These are phyloP conservation scores for Bellardia bayeri DNA, from an alignment of 2,888 invertebrate species.

Conservation along the genomic window DNA sequence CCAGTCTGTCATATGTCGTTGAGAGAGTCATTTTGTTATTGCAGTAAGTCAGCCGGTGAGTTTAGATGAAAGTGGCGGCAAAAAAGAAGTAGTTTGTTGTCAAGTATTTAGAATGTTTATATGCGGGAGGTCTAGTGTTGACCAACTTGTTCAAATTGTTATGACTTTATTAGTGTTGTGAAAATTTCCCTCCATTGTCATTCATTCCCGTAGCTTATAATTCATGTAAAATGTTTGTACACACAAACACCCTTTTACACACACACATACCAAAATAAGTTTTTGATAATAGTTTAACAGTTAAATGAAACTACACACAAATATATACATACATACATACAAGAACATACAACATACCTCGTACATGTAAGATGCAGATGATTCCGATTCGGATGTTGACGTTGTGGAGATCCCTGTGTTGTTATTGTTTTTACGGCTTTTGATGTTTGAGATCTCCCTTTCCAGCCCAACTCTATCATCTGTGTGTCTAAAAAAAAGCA, in stretches of 20 bases:
- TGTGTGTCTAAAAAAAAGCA: too few relatives aligned
- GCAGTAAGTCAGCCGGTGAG: not conserved
- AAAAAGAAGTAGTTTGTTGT: conserved; percentile 57
- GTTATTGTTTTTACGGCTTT: conserved; percentile 49
- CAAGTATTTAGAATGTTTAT: conserved; percentile 71
- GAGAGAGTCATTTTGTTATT: too few relatives aligned
- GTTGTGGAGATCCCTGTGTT: conserved; percentile 42
- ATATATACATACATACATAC: not conserved
- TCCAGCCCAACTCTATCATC: conserved; percentile 1
- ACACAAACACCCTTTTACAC: not conserved
- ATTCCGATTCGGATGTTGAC: conserved; percentile 11
- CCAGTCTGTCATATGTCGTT: not conserved
- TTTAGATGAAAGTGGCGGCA: conserved; percentile 24
- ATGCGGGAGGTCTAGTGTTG: conserved; percentile 70
- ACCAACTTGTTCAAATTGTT: conserved; percentile 72
- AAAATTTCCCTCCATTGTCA: conserved; percentile 40
- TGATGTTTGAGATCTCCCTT: not conserved
- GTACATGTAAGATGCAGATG: conserved; percentile 21
- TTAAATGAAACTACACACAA: conserved; percentile 1
- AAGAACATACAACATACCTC: too few relatives aligned
- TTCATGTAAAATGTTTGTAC: conserved; percentile 27
- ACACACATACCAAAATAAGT: too few relatives aligned
- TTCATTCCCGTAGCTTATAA: conserved; percentile 43
- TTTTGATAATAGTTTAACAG: conserved; percentile 8
- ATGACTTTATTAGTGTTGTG: conserved; percentile 72